Evolutionary conservation across 2,113 vertebrate genomes (phyloP).

Genomic region (Pampusana beccarii): DNA sequence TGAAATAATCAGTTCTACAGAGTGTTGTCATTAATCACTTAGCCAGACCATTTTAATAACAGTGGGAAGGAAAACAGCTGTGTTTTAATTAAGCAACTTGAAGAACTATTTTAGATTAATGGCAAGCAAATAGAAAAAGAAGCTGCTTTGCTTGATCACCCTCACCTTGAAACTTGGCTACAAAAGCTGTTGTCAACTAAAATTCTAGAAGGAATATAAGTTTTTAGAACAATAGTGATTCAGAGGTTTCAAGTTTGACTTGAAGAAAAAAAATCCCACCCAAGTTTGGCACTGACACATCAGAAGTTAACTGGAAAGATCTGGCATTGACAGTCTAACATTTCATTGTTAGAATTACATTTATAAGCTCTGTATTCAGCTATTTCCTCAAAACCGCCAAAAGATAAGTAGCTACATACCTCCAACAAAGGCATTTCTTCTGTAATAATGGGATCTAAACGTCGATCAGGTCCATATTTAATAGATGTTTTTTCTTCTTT

Average conservation of each 20-base stretch:
- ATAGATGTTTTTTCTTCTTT: slow-evolving; percentile 97
- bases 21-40: not conserved
- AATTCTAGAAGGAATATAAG: not conserved
- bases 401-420: slow-evolving; percentile 70
- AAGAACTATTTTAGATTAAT: not conserved
- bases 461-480: slow-evolving; percentile 88
- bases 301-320: not conserved
- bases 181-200: not conserved
- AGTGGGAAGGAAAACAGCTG: not conserved
- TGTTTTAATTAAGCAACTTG: not conserved
- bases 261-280: not conserved
- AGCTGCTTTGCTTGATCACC: not conserved
- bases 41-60: not conserved
- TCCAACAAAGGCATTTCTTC: slow-evolving; percentile 95
- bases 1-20: not conserved
- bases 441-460: slow-evolving; percentile 90
- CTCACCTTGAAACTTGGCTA: not conserved
- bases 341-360: not conserved
- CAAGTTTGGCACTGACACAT: not conserved
- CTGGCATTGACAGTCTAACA: not conserved
- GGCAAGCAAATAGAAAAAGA: not conserved
- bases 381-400: not conserved
- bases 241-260: not conserved
- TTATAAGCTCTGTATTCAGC: not conserved
- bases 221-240: not conserved